phyloP scores from a whole-genome alignment of 2,888 invertebrate genomes.

The Conistra vaccinii region DNA sequence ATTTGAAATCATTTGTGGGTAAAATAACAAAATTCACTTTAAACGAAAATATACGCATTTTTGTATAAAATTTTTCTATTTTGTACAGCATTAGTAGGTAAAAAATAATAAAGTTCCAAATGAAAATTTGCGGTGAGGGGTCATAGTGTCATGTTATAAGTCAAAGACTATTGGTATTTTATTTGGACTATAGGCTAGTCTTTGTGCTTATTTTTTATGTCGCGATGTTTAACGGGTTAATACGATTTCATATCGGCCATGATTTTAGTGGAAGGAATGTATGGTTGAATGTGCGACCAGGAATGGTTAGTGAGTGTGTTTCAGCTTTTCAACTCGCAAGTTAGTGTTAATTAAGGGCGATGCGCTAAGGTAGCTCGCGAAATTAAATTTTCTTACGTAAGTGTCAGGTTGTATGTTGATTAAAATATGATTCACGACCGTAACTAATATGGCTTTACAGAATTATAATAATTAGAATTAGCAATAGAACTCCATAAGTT shows the following conservation, averaged over 20 bases:
- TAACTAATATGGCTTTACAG: too few species aligned
- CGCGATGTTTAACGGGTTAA: slow-evolving; percentile 20
- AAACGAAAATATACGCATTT: not conserved
- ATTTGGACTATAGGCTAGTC: not conserved
- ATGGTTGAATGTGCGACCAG: slow-evolving; percentile 17
- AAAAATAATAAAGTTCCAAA: not conserved
- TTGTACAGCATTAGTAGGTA: not conserved
- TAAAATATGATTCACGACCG: not conserved
- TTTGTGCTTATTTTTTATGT: too few species aligned
- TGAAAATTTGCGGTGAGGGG: not conserved
- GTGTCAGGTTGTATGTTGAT: not conserved
- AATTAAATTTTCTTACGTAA: not conserved
- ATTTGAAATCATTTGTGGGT: not conserved
- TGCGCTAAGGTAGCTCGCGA: not conserved
- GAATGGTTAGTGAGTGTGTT: not conserved
- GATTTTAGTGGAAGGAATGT: slow-evolving; percentile 25
- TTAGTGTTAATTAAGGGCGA: slow-evolving; percentile 7
- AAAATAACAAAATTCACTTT: not conserved
- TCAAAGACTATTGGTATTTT: not conserved
- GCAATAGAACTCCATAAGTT: too few species aligned
- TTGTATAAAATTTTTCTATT: too few species aligned
- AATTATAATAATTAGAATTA: too few species aligned
- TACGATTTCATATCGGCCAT: slow-evolving; percentile 19
- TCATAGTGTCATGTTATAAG: not conserved
- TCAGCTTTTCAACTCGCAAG: slow-evolving; percentile 37